These are phyloP conservation scores for Antechinus stuartii DNA, from an alignment of 2,113 vertebrate genomes.

Conservation along the genomic window DNA sequence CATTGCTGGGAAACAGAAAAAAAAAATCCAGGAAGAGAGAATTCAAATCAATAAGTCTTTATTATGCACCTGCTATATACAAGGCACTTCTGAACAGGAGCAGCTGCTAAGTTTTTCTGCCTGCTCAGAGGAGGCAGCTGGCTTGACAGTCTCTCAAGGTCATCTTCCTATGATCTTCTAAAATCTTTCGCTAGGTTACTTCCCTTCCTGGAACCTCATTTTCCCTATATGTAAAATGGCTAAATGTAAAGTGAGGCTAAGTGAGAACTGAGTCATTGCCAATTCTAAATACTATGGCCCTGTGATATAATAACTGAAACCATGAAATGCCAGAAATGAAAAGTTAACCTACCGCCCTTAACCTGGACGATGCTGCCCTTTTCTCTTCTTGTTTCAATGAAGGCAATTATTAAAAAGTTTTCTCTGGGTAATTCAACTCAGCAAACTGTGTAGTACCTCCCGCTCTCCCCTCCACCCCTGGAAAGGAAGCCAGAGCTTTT, in stretches of 20 bases:
- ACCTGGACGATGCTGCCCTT: not conserved
- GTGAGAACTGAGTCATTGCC: not conserved
- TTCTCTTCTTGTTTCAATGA: not conserved
- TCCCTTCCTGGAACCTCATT: not conserved
- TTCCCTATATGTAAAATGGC: not conserved
- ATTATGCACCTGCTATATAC: not conserved
- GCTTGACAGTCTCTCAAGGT: constrained; percentile 1
- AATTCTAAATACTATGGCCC: not conserved
- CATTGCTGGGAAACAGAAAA: not conserved
- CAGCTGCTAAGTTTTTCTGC: constrained; percentile 25
- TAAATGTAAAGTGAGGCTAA: not conserved
- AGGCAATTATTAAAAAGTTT: constrained; percentile 30
- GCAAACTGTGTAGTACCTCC: not conserved
- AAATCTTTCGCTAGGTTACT: constrained; percentile 19
- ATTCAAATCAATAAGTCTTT: constrained; percentile 22
- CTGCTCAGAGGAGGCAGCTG: not conserved
- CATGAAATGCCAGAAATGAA: not conserved
- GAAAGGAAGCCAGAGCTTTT: constrained; percentile 29
- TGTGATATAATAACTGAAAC: not conserved
- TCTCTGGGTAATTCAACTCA: constrained; percentile 13
- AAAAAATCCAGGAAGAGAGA: not conserved
- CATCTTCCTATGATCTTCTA: constrained; percentile 20
- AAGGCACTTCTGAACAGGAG: not conserved
- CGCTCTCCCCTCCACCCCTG: constrained; percentile 19
- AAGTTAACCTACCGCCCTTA: not conserved